These are phyloP conservation scores for Bradypodion ventrale DNA, from an alignment of 2,797 vertebrate species.

Conservation along the genomic window DNA sequence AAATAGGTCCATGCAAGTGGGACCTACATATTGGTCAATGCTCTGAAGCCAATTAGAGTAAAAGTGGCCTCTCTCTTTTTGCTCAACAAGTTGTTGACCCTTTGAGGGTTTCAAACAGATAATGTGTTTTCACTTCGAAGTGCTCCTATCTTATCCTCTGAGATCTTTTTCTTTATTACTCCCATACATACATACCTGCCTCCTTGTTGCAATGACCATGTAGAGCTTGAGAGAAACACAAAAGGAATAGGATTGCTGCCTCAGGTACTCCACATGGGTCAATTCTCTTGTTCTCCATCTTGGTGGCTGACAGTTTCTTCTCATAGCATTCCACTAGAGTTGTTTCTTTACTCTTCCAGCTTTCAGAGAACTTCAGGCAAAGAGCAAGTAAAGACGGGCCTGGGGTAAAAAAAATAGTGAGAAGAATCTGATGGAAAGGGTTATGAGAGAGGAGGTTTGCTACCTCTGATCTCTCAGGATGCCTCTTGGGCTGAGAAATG, in stretches of 20 bases:
- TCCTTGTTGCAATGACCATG: background rate
- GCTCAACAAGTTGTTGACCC: background rate
- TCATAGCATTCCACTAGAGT: background rate
- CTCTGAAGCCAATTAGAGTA: background rate
- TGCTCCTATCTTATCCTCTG: background rate
- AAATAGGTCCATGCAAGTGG: background rate
- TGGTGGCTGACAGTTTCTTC: background rate
- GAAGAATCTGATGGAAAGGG: slow-evolving; percentile 16
- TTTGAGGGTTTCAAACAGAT: background rate
- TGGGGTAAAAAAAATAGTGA: slow-evolving; percentile 23
- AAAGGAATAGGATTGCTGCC: fast-evolving
- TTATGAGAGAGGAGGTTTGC: slow-evolving; percentile 3
- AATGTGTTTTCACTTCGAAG: slow-evolving; percentile 24
- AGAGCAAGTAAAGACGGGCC: slow-evolving; percentile 11
- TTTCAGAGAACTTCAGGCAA: slow-evolving; percentile 7
- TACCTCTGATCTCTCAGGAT: slow-evolving; percentile 51
- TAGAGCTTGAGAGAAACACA: background rate
- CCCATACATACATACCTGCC: background rate
- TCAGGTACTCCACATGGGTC: background rate
- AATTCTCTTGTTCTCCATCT: slow-evolving; percentile 22
- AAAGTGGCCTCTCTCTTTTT: no score
- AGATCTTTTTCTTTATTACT: slow-evolving; percentile 6
- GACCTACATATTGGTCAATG: background rate
- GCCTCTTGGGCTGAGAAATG: slow-evolving; percentile 56
- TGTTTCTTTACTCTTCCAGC: background rate